Conservation (phyloP, 2,888 invertebrate species). For the Nomada ruficornis region DNA sequence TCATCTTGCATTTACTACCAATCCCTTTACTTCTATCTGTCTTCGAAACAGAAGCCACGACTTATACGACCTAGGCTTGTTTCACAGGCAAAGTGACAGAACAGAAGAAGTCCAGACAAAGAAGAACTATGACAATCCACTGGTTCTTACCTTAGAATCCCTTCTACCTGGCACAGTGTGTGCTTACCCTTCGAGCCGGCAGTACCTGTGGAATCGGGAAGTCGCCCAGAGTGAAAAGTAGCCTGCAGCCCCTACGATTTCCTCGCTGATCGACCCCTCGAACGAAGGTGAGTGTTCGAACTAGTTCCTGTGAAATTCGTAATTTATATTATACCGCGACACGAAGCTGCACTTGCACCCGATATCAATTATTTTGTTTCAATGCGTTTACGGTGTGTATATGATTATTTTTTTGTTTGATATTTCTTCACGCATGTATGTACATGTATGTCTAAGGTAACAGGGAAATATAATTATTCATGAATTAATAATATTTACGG, state of each 20-base stretch:
- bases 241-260: neutral
- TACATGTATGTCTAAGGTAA: neutral
- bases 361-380: too few relatives aligned
- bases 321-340: too few relatives aligned
- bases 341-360: too few relatives aligned
- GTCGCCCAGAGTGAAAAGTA: neutral
- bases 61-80: too few relatives aligned
- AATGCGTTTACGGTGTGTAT: too few relatives aligned
- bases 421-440: too few relatives aligned
- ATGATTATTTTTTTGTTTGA: neutral
- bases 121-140: neutral
- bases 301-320: neutral
- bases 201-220: neutral
- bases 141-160: neutral
- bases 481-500: neutral
- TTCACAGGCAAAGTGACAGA: neutral
- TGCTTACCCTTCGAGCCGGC: neutral
- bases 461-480: neutral
- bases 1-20: too few relatives aligned
- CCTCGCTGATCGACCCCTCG: neutral
- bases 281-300: neutral
- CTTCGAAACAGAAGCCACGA: too few relatives aligned
- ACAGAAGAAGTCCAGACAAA: slow-evolving; percentile 4
- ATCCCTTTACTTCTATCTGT: too few relatives aligned
- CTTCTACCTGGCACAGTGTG: slow-evolving; percentile 15